phyloP scores from a whole-genome alignment of 2,888 invertebrate genomes.

The Dasypogon diadema region DNA sequence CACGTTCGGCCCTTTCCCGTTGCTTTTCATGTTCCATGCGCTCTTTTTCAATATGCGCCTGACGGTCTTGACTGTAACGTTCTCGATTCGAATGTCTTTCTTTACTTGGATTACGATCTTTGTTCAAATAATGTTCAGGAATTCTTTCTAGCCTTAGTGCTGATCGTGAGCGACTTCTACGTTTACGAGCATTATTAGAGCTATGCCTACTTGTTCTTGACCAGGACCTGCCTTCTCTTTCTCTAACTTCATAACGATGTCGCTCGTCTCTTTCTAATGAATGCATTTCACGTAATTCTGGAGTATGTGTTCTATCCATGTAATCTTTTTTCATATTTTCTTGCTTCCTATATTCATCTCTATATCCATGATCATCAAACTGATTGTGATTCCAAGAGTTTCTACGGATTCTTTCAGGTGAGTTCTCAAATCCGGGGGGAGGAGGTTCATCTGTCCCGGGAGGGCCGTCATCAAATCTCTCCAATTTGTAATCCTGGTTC shows the following conservation, averaged over 20 bases:
- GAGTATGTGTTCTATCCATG: slow-evolving; percentile 45
- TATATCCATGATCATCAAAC: slow-evolving; percentile 37
- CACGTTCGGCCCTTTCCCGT: slow-evolving; percentile 55
- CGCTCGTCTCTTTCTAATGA: slow-evolving; percentile 38
- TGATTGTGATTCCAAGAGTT: slow-evolving; percentile 52
- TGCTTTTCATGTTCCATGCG: slow-evolving; percentile 62
- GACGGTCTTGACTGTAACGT: slow-evolving; percentile 60
- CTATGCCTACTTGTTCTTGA: slow-evolving; percentile 49
- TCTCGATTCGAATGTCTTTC: slow-evolving; percentile 56
- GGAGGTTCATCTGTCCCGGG: slow-evolving; percentile 74
- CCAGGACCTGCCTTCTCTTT: slow-evolving; percentile 54
- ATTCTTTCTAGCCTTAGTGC: slow-evolving; percentile 32
- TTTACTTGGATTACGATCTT: slow-evolving; percentile 58
- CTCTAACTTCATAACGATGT: slow-evolving; percentile 44
- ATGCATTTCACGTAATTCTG: slow-evolving; percentile 48
- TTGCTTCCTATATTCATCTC: slow-evolving; percentile 28
- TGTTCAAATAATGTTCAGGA: slow-evolving; percentile 40
- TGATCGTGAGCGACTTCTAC: slow-evolving; percentile 51
- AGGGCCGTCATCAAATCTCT: slow-evolving; percentile 72
- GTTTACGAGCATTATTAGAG: slow-evolving; percentile 18
- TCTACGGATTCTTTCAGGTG: slow-evolving; percentile 46
- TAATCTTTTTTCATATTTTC: slow-evolving; percentile 38
- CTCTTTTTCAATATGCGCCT: slow-evolving; percentile 64
- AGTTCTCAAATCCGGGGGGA: slow-evolving; percentile 73
- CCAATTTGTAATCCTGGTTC: slow-evolving; percentile 39